Percentiles rank a stretch among this genome's conserved stretches.
phyloP scores from a whole-genome alignment of 2,113 vertebrate genomes.

The Callaeas wilsoni region DNA sequence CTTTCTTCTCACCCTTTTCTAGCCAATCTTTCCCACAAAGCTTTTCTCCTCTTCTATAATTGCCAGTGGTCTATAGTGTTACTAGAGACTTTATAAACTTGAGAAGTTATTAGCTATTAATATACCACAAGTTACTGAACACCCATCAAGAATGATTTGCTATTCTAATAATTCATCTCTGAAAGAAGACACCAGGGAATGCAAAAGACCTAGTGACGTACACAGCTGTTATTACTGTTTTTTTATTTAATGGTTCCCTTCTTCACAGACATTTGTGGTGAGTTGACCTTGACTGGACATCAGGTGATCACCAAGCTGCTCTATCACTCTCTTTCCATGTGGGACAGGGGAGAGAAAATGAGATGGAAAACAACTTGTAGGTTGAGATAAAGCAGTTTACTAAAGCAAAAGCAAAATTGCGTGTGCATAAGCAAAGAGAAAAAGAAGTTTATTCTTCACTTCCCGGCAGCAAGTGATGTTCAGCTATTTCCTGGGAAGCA shows the following conservation, averaged over 20 bases:
- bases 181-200: not conserved
- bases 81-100: not conserved
- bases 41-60: not conserved
- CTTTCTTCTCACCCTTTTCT: not conserved
- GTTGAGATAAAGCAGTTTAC: not conserved
- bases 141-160: not conserved
- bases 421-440: not conserved
- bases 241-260: not conserved
- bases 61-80: not conserved
- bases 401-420: not conserved
- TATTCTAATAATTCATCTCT: not conserved
- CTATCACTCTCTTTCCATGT: not conserved
- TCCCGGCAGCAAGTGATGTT: not conserved
- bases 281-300: not conserved
- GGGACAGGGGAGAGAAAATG: not conserved
- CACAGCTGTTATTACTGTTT: not conserved
- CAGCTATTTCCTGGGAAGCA: not conserved
- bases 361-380: not conserved
- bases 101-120: not conserved
- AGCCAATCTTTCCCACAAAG: not conserved
- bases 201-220: not conserved
- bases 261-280: not conserved
- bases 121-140: not conserved
- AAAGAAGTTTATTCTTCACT: not conserved
- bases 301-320: not conserved